A percentile compares a stretch with the other conserved stretches of the same genome.
phyloP scores from a whole-genome alignment of 1,140 invertebrate species.

The Homalodisca vitripennis region DNA sequence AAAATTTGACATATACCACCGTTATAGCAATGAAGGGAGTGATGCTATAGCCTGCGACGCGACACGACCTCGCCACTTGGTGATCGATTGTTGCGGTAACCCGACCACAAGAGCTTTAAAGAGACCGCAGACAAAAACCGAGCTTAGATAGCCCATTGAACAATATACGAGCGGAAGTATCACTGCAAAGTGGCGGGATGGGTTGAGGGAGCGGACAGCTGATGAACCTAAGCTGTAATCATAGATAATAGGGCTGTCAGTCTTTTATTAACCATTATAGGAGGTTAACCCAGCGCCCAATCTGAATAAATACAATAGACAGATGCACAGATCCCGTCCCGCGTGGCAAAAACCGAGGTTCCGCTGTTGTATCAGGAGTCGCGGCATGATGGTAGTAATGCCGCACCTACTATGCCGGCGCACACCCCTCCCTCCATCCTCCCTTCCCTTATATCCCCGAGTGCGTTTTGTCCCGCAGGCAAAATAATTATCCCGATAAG shows the following conservation, averaged over 20 bases:
- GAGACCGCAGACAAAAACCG: neutral
- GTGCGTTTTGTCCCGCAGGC: constrained; percentile 19
- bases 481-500: constrained; percentile 23
- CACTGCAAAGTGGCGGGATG: constrained; percentile 6
- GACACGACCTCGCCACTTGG: too few species aligned
- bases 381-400: neutral
- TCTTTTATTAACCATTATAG: constrained; percentile 15
- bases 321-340: neutral
- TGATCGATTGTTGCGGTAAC: neutral
- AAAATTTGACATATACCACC: too few species aligned
- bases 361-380: neutral
- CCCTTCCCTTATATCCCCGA: neutral
- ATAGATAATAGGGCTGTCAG: neutral
- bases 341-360: neutral
- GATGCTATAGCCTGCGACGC: too few species aligned
- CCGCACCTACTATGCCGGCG: neutral
- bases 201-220: neutral
- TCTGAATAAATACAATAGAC: constrained; percentile 23
- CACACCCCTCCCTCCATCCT: neutral
- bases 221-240: constrained; percentile 15
- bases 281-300: constrained; percentile 2
- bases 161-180: constrained; percentile 19
- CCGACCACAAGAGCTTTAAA: neutral
- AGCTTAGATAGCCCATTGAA: constrained; percentile 4
- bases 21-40: too few species aligned